Percentiles rank a stretch among this genome's conserved stretches.
Evolutionary conservation across 2,113 vertebrate species (phyloP).

Genomic region (Casuarius casuarius): DNA sequence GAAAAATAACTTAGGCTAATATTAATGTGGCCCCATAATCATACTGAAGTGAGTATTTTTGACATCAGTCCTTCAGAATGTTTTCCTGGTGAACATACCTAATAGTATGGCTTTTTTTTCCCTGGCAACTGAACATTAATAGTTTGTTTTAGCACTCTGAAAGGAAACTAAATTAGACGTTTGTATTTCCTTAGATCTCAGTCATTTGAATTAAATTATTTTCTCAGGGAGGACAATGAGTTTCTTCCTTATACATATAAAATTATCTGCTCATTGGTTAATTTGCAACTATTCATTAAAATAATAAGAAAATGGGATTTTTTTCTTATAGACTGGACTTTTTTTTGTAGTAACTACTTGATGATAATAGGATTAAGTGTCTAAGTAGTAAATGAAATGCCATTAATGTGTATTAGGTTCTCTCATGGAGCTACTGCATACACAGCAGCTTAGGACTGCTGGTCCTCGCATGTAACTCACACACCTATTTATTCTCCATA

Average conservation of each 20-base stretch:
- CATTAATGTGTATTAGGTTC: neutral
- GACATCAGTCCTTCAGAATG: neutral
- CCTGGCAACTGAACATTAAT: neutral
- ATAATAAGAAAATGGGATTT: neutral
- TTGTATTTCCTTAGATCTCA: neutral
- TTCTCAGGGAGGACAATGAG: neutral
- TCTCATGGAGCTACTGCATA: neutral
- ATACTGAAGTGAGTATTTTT: neutral
- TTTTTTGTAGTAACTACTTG: conserved; percentile 46
- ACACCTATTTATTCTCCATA: conserved; percentile 54
- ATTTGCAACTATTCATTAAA: neutral
- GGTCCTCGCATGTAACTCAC: neutral
- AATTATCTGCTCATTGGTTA: neutral
- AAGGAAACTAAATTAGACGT: neutral
- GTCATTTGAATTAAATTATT: neutral
- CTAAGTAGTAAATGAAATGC: conserved; percentile 12
- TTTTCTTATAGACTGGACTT: neutral
- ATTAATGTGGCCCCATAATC: neutral
- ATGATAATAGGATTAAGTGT: conserved; percentile 25
- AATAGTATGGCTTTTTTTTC: neutral
- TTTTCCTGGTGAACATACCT: neutral
- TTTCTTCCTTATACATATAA: neutral
- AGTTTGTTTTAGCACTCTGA: neutral
- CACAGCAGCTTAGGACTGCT: neutral
- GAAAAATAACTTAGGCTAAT: neutral